A percentile compares a stretch with the other conserved stretches of the same genome.
Evolutionary conservation across 1,140 invertebrate species (phyloP).

Genomic region (Temnothorax longispinosus): DNA sequence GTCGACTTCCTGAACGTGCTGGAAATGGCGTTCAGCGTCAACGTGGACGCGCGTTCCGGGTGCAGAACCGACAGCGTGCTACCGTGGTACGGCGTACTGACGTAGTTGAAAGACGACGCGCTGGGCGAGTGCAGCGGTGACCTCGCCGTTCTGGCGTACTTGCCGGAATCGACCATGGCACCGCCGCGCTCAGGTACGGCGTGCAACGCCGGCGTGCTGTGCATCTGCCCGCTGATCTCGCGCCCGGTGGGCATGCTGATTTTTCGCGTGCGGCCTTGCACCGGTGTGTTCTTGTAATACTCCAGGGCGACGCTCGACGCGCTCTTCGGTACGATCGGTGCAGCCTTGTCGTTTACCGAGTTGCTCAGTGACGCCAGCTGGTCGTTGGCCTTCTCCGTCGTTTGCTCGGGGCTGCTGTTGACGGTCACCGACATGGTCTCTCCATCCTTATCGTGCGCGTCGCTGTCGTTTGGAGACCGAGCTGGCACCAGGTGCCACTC

Average conservation of each 20-base stretch:
- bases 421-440: slow-evolving; percentile 63
- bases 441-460: slow-evolving; percentile 55
- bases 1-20: slow-evolving; percentile 85
- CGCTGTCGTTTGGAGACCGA: slow-evolving; percentile 37
- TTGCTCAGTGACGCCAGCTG: slow-evolving; percentile 56
- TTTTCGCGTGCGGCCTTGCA: slow-evolving; percentile 85
- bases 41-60: slow-evolving; percentile 91
- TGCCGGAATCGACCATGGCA: slow-evolving; percentile 75
- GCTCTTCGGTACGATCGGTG: slow-evolving; percentile 84
- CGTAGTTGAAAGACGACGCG: slow-evolving; percentile 92
- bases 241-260: slow-evolving; percentile 86
- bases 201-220: slow-evolving; percentile 87
- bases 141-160: slow-evolving; percentile 77
- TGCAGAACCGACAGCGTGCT: slow-evolving; percentile 92
- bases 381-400: slow-evolving; percentile 71
- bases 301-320: slow-evolving; percentile 87
- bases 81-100: slow-evolving; percentile 93
- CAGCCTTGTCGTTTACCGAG: slow-evolving; percentile 62
- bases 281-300: slow-evolving; percentile 84
- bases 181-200: slow-evolving; percentile 86
- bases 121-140: slow-evolving; percentile 89
- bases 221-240: slow-evolving; percentile 86
- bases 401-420: slow-evolving; percentile 68
- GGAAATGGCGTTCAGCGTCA: slow-evolving; percentile 90
- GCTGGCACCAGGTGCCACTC: slow-evolving; percentile 90